phyloP scores from a whole-genome alignment of 2,888 invertebrate species.

The Sphaeridia pumilis region DNA sequence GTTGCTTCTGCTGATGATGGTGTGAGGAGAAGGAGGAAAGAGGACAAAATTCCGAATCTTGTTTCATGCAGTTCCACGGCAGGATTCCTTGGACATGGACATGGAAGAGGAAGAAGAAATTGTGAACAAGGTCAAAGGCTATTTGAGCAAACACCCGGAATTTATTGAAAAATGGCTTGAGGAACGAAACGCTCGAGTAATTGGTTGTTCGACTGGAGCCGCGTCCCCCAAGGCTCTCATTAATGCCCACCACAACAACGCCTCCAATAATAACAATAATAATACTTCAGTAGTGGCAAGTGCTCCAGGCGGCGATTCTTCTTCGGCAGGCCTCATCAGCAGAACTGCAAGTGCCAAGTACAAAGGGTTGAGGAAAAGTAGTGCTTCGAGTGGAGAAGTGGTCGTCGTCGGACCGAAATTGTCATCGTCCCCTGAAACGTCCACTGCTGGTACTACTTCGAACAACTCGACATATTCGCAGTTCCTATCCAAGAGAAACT shows the following conservation, averaged over 20 bases:
- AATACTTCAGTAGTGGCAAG: not conserved
- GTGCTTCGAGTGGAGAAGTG: not conserved
- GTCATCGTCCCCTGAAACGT: conserved; percentile 23
- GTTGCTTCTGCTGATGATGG: too few relatives aligned
- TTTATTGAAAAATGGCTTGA: conserved; percentile 57
- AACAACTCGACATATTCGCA: not conserved
- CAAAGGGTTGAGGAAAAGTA: not conserved
- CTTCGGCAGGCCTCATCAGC: not conserved
- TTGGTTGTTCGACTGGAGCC: not conserved
- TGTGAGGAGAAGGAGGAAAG: too few relatives aligned
- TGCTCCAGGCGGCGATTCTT: not conserved
- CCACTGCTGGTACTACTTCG: too few relatives aligned
- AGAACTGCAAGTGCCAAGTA: not conserved
- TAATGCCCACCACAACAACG: not conserved
- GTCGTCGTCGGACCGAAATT: conserved; percentile 11
- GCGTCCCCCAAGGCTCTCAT: not conserved
- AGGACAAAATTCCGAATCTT: too few relatives aligned
- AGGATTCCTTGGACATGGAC: conserved; percentile 2
- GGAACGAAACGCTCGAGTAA: not conserved
- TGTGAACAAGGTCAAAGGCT: conserved; percentile 25
- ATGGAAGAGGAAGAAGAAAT: conserved; percentile 21
- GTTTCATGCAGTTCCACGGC: not conserved
- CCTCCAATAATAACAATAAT: not conserved
- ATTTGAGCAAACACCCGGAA: conserved; percentile 52
- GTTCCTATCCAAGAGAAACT: conserved; percentile 45